Evolutionary conservation across 2,888 invertebrate genomes (phyloP), one percentile per base, ranked within the genome.

Genomic region (Congeria kusceri): DNA sequence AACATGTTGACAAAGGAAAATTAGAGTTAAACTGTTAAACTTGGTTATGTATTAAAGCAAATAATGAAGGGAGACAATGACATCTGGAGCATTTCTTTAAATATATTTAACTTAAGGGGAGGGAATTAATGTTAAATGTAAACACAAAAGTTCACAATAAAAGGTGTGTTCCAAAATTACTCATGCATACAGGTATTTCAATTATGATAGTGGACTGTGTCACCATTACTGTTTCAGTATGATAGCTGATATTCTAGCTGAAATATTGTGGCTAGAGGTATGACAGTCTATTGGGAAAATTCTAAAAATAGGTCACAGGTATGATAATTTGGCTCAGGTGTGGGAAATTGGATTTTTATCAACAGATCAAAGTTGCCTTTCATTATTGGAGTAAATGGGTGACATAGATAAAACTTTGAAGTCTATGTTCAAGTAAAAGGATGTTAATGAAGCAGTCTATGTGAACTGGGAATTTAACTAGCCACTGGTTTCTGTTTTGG

Each of bases 121-220:
- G 53, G 53, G 20, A 53, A 53, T 53, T 53, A 9, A 25, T 23
- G 25, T 53, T 23, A 53, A 53, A 53, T n/a, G 25, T 53, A n/a
- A 57, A 62, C 28, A 39, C 46, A 25, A 32, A 46, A 64, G 64
- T 58, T 65, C 64, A 63, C 80, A 70, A 59, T n/a, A 47, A 64
- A 66, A 73, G 76, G 76, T 80, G 66, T 62, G 59, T 53, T 74
- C 56, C 98, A 98, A 98, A 98, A 94, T 96, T 98, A 13, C 95
- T 99, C 76, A 96, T 97, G 77, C 98, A 98, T 93, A 98, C 98
- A 83, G 69, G 53, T 83, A 80, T 83, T 79, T 80, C 77, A 81
- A 74, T 77, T 74, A 81, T 81, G 81, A 81, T 62, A 39, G 39
- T 39, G 77, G 83, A 83, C 83, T 83, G 83, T 63, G 71, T 75